Percentiles rank a stretch among this genome's conserved stretches.
phyloP scores from a whole-genome alignment of 2,797 vertebrate species.

The Anguilla obscura region DNA sequence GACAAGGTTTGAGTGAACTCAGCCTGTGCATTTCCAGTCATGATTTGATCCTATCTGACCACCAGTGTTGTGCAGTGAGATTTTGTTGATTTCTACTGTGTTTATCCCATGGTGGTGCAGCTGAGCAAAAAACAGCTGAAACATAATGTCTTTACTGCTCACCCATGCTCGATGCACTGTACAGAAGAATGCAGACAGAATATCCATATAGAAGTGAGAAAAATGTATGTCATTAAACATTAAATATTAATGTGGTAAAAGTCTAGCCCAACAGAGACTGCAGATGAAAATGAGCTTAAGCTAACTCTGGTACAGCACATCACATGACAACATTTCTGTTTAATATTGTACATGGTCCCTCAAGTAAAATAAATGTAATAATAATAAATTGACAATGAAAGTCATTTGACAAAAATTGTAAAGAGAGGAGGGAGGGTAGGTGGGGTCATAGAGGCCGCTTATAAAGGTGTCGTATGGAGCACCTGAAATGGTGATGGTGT shows the following conservation, averaged over 20 bases:
- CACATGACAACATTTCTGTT: too few species aligned
- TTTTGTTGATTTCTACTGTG: not conserved
- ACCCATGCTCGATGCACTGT: not conserved
- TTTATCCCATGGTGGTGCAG: not conserved
- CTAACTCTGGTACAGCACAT: too few species aligned
- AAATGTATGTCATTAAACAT: not conserved
- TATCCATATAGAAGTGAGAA: not conserved
- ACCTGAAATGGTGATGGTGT: not conserved
- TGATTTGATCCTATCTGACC: not conserved
- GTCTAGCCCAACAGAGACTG: not conserved
- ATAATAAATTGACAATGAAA: not conserved
- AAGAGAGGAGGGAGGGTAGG: not conserved
- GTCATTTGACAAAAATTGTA: not conserved
- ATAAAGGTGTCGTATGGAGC: not conserved
- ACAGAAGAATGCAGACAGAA: too few species aligned
- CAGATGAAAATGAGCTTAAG: too few species aligned
- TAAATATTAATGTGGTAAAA: not conserved
- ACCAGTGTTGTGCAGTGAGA: not conserved
- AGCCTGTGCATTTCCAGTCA: not conserved
- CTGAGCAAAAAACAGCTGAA: not conserved
- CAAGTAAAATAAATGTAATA: too few species aligned
- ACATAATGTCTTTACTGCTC: not conserved
- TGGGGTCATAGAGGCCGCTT: not conserved
- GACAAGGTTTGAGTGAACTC: not conserved
- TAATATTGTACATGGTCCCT: too few species aligned